Conservation (phyloP, 2,797 vertebrate species). For the Remorina albescens region DNA sequence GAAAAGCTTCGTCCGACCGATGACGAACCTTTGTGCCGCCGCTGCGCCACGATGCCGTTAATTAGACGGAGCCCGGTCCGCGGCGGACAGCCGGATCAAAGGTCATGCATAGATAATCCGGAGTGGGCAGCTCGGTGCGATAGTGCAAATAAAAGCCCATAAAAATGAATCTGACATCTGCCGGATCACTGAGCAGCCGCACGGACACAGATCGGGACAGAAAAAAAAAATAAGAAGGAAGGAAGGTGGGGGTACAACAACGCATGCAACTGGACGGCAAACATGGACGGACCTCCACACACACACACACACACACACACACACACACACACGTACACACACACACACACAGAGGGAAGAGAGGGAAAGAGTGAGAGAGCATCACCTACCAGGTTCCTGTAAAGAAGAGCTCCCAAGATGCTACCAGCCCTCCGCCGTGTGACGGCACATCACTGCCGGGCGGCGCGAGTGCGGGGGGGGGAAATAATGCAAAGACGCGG, state of each 20-base stretch:
- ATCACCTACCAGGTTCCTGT: constrained; percentile 93
- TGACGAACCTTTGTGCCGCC: constrained; percentile 70
- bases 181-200: constrained; percentile 84
- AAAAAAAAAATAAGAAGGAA: no score
- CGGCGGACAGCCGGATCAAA: constrained; percentile 91
- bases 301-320: constrained; percentile 12
- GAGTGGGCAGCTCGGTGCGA: constrained; percentile 75
- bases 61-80: constrained; percentile 78
- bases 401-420: constrained; percentile 88
- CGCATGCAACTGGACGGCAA: constrained; percentile 69
- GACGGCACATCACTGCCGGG: constrained; percentile 89
- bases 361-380: constrained; percentile 59
- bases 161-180: constrained; percentile 84
- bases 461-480: constrained; percentile 41
- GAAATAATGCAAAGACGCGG: constrained; percentile 68
- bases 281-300: constrained; percentile 68
- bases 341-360: neutral
- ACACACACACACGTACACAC: neutral
- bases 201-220: constrained; percentile 65
- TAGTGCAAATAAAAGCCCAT: constrained; percentile 86
- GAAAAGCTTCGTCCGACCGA: constrained; percentile 71
- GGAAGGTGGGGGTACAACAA: constrained; percentile 24
- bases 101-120: constrained; percentile 85
- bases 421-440: constrained; percentile 91
- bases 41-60: constrained; percentile 74